Percentiles rank a stretch among this genome's conserved stretches.
These are phyloP conservation scores for Seriola aureovittata DNA, from an alignment of 2,113 vertebrate species.

Conservation along the genomic window DNA sequence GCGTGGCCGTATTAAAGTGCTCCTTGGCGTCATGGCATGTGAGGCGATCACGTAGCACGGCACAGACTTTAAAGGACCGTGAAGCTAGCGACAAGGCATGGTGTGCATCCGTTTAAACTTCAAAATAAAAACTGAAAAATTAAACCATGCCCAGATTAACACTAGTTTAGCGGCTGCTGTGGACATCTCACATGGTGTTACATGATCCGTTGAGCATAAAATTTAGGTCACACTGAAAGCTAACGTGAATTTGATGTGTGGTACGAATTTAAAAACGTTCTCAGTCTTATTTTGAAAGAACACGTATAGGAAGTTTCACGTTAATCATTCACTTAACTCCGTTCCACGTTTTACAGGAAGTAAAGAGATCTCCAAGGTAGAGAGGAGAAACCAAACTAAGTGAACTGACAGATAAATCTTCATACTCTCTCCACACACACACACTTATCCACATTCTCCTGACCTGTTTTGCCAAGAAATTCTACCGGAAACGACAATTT, in stretches of 20 bases:
- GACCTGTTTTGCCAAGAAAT: not conserved
- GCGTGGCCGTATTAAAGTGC: constrained; percentile 25
- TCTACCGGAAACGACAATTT: not conserved
- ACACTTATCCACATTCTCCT: not conserved
- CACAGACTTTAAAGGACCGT: rapidly evolving
- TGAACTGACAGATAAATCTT: constrained; percentile 29
- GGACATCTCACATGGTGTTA: rapidly evolving
- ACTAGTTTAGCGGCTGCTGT: rapidly evolving
- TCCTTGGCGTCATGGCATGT: constrained; percentile 45
- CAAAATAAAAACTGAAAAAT: constrained; percentile 38
- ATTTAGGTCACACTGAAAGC: rapidly evolving
- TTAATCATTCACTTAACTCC: not conserved
- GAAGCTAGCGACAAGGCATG: rapidly evolving
- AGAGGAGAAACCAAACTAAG: constrained; percentile 22
- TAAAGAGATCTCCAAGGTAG: constrained; percentile 52
- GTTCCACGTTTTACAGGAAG: constrained; percentile 77
- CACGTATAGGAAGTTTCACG: rapidly evolving
- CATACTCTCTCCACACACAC: not conserved
- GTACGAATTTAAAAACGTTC: rapidly evolving
- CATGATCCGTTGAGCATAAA: rapidly evolving
- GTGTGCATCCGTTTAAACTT: not conserved
- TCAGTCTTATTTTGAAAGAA: constrained; percentile 64
- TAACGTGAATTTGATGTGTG: rapidly evolving
- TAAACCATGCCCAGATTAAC: rapidly evolving
- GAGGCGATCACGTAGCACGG: constrained; percentile 12